phyloP scores from a whole-genome alignment of 2,888 invertebrate species.

The Notodonta ziczac region DNA sequence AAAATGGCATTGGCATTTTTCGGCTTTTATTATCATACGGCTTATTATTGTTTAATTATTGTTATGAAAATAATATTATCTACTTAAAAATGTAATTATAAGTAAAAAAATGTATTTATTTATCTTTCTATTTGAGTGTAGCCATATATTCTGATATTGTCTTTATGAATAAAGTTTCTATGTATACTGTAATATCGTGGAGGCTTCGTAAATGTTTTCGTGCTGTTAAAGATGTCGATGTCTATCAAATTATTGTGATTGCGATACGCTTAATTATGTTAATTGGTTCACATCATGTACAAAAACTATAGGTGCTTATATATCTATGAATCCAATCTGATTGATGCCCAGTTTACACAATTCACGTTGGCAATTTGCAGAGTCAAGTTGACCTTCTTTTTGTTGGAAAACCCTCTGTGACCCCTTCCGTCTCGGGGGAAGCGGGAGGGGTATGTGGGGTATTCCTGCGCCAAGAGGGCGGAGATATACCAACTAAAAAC shows the following conservation, averaged over 20 bases:
- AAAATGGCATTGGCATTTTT: not conserved
- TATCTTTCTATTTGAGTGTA: conserved; percentile 50
- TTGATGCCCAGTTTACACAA: too few relatives aligned
- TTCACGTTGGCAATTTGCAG: too few relatives aligned
- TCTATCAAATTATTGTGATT: conserved; percentile 64
- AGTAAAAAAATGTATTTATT: conserved; percentile 47
- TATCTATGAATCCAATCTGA: too few relatives aligned
- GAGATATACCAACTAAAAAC: too few relatives aligned
- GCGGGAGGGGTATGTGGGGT: too few relatives aligned
- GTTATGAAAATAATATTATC: conserved; percentile 18
- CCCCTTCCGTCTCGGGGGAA: too few relatives aligned
- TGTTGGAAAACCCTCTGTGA: too few relatives aligned
- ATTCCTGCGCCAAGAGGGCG: too few relatives aligned
- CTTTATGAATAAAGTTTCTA: conserved; percentile 50
- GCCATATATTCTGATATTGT: conserved; percentile 61
- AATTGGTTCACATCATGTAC: conserved; percentile 20
- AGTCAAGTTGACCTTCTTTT: too few relatives aligned
- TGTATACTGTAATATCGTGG: conserved; percentile 49
- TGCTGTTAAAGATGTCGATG: conserved; percentile 49
- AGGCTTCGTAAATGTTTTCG: conserved; percentile 55
- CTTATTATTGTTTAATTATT: not conserved
- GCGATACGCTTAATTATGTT: conserved; percentile 55
- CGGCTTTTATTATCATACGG: not conserved
- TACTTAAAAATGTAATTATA: conserved; percentile 27
- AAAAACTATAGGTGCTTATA: not conserved